Conservation (phyloP, 2,113 vertebrate species). For the Dermatemys mawii region DNA sequence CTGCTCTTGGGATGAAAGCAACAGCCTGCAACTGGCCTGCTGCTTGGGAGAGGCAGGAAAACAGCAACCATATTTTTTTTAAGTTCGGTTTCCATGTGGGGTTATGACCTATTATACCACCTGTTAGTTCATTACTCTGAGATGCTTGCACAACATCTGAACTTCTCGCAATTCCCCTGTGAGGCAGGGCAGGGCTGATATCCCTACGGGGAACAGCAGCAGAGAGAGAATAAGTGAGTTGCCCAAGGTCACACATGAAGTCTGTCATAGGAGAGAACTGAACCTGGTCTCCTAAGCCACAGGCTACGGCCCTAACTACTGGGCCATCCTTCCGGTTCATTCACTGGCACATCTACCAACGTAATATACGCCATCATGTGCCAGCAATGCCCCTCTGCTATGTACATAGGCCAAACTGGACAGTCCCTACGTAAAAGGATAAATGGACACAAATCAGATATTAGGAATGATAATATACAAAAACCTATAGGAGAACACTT, state of each 20-base stretch:
- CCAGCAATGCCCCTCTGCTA: no score
- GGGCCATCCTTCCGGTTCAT: background rate
- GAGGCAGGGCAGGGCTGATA: background rate
- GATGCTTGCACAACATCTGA: background rate
- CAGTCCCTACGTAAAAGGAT: no score
- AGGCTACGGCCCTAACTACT: background rate
- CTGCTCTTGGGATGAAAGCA: no score
- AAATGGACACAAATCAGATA: no score
- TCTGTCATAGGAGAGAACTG: background rate
- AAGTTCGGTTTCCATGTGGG: background rate
- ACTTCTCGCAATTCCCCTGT: background rate
- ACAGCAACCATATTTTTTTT: background rate
- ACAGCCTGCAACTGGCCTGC: no score
- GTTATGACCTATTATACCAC: background rate
- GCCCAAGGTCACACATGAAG: background rate
- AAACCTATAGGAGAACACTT: no score
- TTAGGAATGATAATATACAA: no score
- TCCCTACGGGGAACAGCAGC: background rate
- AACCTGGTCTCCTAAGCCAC: background rate
- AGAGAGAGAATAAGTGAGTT: background rate
- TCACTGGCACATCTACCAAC: no score
- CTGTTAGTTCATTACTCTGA: background rate
- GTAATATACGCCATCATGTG: no score
- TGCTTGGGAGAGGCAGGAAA: background rate
- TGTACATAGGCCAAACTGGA: no score